Conservation (phyloP, 2,797 vertebrate genomes). For the Rhinogobio ventralis region DNA sequence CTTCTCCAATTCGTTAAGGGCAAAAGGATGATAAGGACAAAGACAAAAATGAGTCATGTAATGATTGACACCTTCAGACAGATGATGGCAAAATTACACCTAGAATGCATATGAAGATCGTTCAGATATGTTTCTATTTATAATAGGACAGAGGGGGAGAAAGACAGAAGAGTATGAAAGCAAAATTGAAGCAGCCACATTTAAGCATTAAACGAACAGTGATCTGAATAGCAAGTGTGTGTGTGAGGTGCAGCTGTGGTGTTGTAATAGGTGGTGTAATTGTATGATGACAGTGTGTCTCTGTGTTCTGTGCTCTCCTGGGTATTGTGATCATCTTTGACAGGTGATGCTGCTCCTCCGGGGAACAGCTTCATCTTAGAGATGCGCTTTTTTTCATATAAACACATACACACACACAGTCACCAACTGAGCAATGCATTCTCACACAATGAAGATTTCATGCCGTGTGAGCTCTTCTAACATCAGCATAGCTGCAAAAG, state of each 20-base stretch:
- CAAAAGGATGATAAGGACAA: background rate
- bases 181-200: slow-evolving; percentile 40
- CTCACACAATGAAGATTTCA: slow-evolving; percentile 20
- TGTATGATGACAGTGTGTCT: slow-evolving; percentile 86
- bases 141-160: slow-evolving; percentile 65
- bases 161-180: slow-evolving; percentile 21
- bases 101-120: slow-evolving; percentile 68
- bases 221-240: slow-evolving; percentile 48
- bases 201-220: slow-evolving; percentile 53
- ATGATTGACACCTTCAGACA: slow-evolving; percentile 51
- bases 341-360: slow-evolving; percentile 75
- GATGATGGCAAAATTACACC: slow-evolving; percentile 55
- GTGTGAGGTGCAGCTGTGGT: slow-evolving; percentile 73
- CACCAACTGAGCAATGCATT: slow-evolving; percentile 17
- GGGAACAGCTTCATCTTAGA: slow-evolving; percentile 74
- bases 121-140: slow-evolving; percentile 82
- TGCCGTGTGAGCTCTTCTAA: slow-evolving; percentile 5
- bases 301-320: slow-evolving; percentile 76
- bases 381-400: slow-evolving; percentile 82
- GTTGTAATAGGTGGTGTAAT: slow-evolving; percentile 81
- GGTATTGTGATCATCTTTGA: slow-evolving; percentile 80
- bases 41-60: background rate
- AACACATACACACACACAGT: slow-evolving; percentile 69
- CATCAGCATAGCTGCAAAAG: slow-evolving; percentile 37
- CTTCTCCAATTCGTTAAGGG: background rate